Conservation (phyloP, 2,113 vertebrate genomes). For the Coreoperca whiteheadi region DNA sequence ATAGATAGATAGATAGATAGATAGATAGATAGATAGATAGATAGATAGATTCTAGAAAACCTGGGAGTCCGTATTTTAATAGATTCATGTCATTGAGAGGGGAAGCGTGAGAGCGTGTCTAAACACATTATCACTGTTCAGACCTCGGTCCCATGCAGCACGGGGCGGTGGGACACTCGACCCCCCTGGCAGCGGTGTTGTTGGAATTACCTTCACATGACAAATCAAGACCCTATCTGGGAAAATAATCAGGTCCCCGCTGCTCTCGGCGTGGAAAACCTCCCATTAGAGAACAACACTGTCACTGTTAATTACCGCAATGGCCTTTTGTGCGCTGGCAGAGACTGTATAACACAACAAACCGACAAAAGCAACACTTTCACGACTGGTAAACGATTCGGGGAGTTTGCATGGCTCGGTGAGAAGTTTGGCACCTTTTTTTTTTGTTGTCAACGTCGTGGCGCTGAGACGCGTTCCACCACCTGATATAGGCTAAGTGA, state of each 20-base stretch:
- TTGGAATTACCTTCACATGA: conserved; percentile 59
- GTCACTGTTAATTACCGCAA: conserved; percentile 69
- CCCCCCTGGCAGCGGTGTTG: conserved; percentile 42
- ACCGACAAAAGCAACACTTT: conserved; percentile 63
- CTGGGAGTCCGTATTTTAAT: neutral
- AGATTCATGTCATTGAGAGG: neutral
- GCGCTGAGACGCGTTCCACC: neutral
- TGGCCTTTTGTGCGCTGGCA: conserved; percentile 66
- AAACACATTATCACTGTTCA: conserved; percentile 30
- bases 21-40: neutral
- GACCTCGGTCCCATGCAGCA: conserved; percentile 10
- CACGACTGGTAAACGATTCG: conserved; percentile 31
- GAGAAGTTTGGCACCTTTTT: conserved; percentile 60
- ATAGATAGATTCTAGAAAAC: neutral
- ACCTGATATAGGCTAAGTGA: neutral
- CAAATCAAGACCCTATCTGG: conserved; percentile 63
- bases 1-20: neutral
- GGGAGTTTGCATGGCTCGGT: conserved; percentile 12
- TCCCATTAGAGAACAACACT: conserved; percentile 64
- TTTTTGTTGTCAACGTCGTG: conserved; percentile 6
- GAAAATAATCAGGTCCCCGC: conserved; percentile 57
- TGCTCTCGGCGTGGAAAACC: conserved; percentile 57
- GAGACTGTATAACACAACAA: conserved; percentile 47
- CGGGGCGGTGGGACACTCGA: conserved; percentile 24
- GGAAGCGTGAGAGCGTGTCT: conserved; percentile 48